These are phyloP conservation scores for Drosophila paramelanica DNA, from an alignment of 2,888 invertebrate species.

Conservation along the genomic window DNA sequence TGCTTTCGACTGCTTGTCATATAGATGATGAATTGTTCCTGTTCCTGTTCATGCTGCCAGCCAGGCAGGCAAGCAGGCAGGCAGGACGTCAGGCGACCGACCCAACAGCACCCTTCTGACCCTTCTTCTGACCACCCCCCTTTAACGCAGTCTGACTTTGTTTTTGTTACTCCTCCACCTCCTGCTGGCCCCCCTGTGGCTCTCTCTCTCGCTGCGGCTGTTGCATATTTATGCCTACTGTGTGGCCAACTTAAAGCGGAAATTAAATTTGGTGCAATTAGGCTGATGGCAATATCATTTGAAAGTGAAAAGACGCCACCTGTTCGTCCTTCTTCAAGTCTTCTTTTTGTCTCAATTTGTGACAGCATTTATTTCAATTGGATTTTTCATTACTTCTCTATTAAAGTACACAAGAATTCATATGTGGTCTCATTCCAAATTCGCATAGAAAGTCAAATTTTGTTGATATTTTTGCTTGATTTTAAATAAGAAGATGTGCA, in stretches of 20 bases:
- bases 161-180: slow-evolving; percentile 43
- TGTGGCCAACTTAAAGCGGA: slow-evolving; percentile 71
- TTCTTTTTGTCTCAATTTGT: too few species aligned
- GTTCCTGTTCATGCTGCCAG: slow-evolving; percentile 55
- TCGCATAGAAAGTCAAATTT: too few species aligned
- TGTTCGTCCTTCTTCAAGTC: slow-evolving; percentile 2
- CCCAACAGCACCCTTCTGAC: slow-evolving; percentile 14
- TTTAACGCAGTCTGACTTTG: slow-evolving; percentile 12
- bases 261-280: slow-evolving; percentile 76
- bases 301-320: slow-evolving; percentile 47
- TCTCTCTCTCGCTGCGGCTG: slow-evolving; percentile 28
- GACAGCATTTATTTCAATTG: too few species aligned
- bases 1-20: slow-evolving; percentile 84
- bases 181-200: not conserved
- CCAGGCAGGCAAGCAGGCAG: not conserved
- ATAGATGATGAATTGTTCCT: slow-evolving; percentile 79
- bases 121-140: not conserved
- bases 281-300: slow-evolving; percentile 21
- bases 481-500: too few species aligned
- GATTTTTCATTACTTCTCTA: too few species aligned
- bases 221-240: slow-evolving; percentile 68
- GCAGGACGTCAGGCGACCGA: slow-evolving; percentile 21
- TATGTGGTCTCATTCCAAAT: too few species aligned
- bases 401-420: too few species aligned
- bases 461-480: too few species aligned